Percentiles rank a stretch among this genome's conserved stretches.
phyloP scores from a whole-genome alignment of 2,113 vertebrate species.

The Chlamydotis undulata region DNA sequence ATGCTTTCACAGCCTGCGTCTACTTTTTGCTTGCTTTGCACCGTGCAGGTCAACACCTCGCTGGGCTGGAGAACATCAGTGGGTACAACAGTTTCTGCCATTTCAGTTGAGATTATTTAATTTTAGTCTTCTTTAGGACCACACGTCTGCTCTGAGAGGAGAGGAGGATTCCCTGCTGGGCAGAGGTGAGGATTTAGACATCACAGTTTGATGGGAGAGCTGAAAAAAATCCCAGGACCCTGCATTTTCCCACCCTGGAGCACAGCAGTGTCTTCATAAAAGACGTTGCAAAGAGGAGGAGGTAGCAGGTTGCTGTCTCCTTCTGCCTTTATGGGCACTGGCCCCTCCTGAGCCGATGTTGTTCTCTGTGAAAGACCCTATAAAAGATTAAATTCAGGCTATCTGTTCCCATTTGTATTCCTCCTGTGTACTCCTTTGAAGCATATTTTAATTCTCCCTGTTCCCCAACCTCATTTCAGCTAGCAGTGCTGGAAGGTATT shows the following conservation, averaged over 20 bases:
- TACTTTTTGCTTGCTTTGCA: neutral
- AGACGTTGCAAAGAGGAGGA: neutral
- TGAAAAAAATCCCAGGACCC: neutral
- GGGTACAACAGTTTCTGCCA: neutral
- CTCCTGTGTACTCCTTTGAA: neutral
- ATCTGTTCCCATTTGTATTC: constrained; percentile 40
- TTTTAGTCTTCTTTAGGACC: neutral
- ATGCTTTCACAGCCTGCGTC: neutral
- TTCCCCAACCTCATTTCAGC: constrained; percentile 41
- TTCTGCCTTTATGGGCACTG: neutral
- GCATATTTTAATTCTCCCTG: constrained; percentile 41
- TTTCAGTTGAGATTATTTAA: fast-evolving
- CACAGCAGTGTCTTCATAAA: neutral
- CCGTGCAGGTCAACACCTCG: fast-evolving
- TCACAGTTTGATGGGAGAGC: neutral
- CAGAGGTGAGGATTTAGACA: neutral
- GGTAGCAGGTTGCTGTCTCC: neutral
- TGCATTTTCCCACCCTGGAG: neutral
- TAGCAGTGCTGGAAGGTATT: constrained; percentile 41
- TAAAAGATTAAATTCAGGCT: constrained; percentile 15
- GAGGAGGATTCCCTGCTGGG: neutral
- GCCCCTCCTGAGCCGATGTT: neutral
- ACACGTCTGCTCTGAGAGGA: neutral
- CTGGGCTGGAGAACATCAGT: neutral
- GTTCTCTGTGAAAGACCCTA: neutral